Base-by-base conservation (phyloP, 1,140 invertebrate genomes). In the Elymnias hypermnestra region DNA sequence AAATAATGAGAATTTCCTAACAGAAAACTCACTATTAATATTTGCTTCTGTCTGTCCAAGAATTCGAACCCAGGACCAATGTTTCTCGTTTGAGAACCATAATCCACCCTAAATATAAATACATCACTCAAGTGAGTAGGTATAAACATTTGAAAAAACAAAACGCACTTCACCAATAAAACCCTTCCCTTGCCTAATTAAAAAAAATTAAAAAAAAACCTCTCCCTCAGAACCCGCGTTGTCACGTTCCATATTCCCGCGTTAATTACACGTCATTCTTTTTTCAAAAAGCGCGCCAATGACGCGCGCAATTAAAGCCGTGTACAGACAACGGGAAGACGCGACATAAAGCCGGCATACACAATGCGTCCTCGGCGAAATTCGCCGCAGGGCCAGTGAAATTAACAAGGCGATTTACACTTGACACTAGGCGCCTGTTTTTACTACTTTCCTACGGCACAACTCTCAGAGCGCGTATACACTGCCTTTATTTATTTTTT, bases 381-480 rank as follows among this genome's bases (percentile, higher is more conserved):
- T 82, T 83, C 73, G 82, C 82, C 82, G 82, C 82, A 78, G 78
- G 82, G 66, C 71, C 61, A 68, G 67, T 52, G 66, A 83, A 85
- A 85, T 85, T 85, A 85, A 85, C 82, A 85, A 85, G 82, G 75
- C 75, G 78, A 85, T 85, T 85, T 85, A 83, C 78, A 78, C 82
- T 85, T 85, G 78, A 85, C 82, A 82, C 76, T 73, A 76, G 73
- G 64, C 69, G 68, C 57, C 67, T 77, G 73, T 72, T 76, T 84
- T 84, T 72, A 74, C 70, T 83, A 76, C 72, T 72, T 72, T 72
- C 61, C 61, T 58, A 65, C 58, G 51, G 50, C 53, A 61, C 57
- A 61, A 60, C 62, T 56, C 58, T 41, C 56, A 53, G 38, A 56
- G 47, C 50, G 40, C 54, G 66, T 72, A 37, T 58, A 71, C 62